Conservation (phyloP, 2,888 invertebrate species). For the Pseudococcus jackbeardsleyi region DNA sequence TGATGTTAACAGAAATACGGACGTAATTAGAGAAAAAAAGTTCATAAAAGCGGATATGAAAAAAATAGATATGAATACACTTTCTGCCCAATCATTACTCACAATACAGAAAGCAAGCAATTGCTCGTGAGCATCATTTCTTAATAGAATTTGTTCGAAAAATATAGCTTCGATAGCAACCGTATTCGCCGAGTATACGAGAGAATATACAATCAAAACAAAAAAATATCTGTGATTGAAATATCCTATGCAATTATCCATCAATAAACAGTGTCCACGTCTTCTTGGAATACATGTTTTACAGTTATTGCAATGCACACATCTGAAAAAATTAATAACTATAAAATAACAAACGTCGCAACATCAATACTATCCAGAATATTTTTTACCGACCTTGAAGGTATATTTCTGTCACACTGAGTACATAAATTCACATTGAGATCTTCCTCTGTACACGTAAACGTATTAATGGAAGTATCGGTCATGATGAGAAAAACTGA, state of each 20-base stretch:
- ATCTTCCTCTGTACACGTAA: slow-evolving; percentile 11
- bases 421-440: slow-evolving; percentile 38
- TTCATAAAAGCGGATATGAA: slow-evolving; percentile 42
- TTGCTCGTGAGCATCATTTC: background rate
- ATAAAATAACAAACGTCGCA: background rate
- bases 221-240: slow-evolving; percentile 52
- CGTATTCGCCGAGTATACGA: slow-evolving; percentile 29
- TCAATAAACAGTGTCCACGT: background rate
- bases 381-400: background rate
- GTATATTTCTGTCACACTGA: slow-evolving; percentile 30
- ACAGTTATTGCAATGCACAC: slow-evolving; percentile 37
- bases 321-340: background rate
- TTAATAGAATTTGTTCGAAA: background rate
- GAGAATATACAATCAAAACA: background rate
- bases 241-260: slow-evolving; percentile 47
- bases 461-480: slow-evolving; percentile 11
- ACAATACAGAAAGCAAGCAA: background rate
- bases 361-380: background rate
- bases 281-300: slow-evolving; percentile 39
- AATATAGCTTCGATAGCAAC: slow-evolving; percentile 29
- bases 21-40: slow-evolving; percentile 12
- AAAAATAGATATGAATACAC: background rate
- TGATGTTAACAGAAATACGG: background rate
- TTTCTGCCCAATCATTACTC: background rate
- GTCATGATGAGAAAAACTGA: background rate